Evolutionary conservation across 2,888 invertebrate genomes (phyloP).

Genomic region (Microplitis manilae): DNA sequence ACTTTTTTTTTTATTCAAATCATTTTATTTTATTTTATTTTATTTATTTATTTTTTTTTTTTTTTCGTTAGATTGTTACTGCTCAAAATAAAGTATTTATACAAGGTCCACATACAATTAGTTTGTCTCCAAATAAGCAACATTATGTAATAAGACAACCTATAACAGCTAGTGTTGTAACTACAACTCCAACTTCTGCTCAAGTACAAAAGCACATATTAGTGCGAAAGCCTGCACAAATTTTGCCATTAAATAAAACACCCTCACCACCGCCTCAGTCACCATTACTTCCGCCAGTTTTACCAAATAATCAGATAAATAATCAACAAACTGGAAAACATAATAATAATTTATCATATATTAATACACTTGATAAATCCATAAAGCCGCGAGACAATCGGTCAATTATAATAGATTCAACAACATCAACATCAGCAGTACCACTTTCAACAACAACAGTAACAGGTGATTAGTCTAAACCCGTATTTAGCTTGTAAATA

Average conservation of each 20-base stretch:
- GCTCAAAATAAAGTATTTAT: constrained; percentile 66
- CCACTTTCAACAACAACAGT: neutral
- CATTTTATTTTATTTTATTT: too few species aligned
- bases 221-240: constrained; percentile 67
- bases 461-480: neutral
- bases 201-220: constrained; percentile 67
- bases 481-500: neutral
- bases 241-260: constrained; percentile 63
- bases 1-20: neutral
- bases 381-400: constrained; percentile 57
- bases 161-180: constrained; percentile 47
- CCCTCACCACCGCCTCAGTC: neutral
- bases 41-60: neutral
- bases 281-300: neutral
- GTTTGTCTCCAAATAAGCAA: constrained; percentile 59
- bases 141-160: constrained; percentile 66
- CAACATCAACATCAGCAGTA: neutral
- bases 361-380: constrained; percentile 68
- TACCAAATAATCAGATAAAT: constrained; percentile 54
- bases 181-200: constrained; percentile 36
- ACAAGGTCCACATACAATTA: constrained; percentile 64
- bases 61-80: constrained; percentile 61
- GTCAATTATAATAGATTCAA: neutral
- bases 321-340: constrained; percentile 64
- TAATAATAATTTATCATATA: constrained; percentile 63